A percentile compares a stretch with the other conserved stretches of the same genome.
phyloP scores from a whole-genome alignment of 2,888 invertebrate species.

The Rhingia campestris region DNA sequence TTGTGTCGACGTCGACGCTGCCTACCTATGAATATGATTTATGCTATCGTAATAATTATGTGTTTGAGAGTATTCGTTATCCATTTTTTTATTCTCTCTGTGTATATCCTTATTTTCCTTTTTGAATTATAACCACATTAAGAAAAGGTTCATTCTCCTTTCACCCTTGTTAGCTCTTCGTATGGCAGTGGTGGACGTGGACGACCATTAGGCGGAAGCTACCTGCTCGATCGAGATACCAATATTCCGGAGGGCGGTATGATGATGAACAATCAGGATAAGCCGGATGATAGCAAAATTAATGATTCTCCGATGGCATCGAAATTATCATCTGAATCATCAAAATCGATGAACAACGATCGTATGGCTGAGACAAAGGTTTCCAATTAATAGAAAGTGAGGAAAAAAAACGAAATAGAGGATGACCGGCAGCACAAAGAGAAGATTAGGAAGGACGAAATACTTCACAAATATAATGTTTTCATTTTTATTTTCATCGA shows the following conservation, averaged over 20 bases:
- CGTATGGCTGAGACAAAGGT: conserved; percentile 58
- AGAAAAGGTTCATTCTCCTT: conserved; percentile 81
- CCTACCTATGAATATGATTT: conserved; percentile 32
- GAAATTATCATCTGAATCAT: conserved; percentile 63
- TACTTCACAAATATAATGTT: conserved; percentile 15
- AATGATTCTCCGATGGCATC: conserved; percentile 63
- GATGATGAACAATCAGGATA: conserved; percentile 57
- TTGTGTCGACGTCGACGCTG: not conserved
- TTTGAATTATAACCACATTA: conserved; percentile 77
- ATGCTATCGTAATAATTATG: conserved; percentile 22
- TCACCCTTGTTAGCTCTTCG: conserved; percentile 83
- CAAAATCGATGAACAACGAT: conserved; percentile 54
- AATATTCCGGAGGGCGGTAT: conserved; percentile 75
- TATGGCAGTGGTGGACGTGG: conserved; percentile 80
- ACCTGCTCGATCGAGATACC: conserved; percentile 81
- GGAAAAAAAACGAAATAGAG: not conserved
- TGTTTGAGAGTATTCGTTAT: not conserved
- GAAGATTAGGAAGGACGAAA: not conserved
- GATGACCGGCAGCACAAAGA: not conserved
- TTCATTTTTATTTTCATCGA: conserved; percentile 24
- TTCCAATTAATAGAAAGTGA: conserved; percentile 48
- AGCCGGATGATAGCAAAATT: conserved; percentile 54
- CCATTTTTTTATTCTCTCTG: not conserved
- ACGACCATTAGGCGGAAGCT: conserved; percentile 81
- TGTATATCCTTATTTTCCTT: not conserved